These are phyloP conservation scores for Platyura marginata DNA, from an alignment of 1,140 invertebrate species.

Conservation along the genomic window DNA sequence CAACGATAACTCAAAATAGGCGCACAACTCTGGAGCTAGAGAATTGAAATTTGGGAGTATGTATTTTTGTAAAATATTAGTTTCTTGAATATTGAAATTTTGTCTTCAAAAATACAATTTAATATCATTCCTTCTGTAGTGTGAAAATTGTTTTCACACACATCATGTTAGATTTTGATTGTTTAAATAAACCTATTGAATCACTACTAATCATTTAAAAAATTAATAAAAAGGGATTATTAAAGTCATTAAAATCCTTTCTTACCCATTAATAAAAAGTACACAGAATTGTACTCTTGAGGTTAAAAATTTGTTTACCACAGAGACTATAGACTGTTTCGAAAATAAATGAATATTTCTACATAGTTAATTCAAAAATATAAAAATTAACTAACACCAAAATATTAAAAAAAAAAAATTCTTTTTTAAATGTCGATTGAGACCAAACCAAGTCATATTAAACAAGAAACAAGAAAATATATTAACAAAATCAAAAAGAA, in stretches of 20 bases:
- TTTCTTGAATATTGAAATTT: background rate
- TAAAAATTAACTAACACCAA: background rate
- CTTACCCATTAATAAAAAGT: too few relatives aligned
- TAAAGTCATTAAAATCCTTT: too few relatives aligned
- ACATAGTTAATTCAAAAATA: background rate
- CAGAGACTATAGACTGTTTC: too few relatives aligned
- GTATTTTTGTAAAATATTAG: background rate
- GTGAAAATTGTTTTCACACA: too few relatives aligned
- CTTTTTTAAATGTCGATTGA: background rate
- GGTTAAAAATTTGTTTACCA: too few relatives aligned
- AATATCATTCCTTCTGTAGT: too few relatives aligned
- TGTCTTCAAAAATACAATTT: background rate
- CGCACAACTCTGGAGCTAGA: too few relatives aligned
- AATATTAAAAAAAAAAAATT: background rate
- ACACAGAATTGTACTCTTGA: too few relatives aligned
- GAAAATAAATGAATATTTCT: background rate
- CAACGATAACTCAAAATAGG: background rate
- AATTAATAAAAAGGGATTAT: too few relatives aligned
- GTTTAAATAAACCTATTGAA: too few relatives aligned
- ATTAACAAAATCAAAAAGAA: slow-evolving; percentile 1
- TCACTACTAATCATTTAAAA: too few relatives aligned
- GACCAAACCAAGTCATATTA: background rate
- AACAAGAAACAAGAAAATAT: background rate
- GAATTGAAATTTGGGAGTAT: background rate
- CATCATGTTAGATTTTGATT: too few relatives aligned